These are phyloP conservation scores for Gallinago paraguaiae DNA, from an alignment of 2,113 vertebrate genomes.

Conservation along the genomic window DNA sequence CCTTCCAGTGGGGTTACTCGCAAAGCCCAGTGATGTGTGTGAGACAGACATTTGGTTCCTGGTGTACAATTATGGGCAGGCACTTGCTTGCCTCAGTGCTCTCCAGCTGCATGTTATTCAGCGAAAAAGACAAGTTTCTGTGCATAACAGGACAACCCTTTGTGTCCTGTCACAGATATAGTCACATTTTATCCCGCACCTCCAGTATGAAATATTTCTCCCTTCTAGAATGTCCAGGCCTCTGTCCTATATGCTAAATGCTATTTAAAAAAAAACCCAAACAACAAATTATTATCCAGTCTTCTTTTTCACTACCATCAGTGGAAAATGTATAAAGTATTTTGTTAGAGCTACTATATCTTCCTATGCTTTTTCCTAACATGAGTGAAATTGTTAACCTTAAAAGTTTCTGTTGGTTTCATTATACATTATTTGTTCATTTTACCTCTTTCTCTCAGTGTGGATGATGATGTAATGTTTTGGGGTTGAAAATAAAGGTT, in stretches of 20 bases:
- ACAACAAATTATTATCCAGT: not conserved
- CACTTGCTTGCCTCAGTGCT: not conserved
- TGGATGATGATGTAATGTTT: not conserved
- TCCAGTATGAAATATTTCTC: not conserved
- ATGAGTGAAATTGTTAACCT: not conserved
- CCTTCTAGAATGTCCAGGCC: not conserved
- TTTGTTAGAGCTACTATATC: not conserved
- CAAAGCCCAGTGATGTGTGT: not conserved
- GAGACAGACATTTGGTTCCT: not conserved
- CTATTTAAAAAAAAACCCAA: not conserved
- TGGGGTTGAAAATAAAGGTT: not conserved
- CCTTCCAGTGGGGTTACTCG: not conserved
- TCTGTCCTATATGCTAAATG: not conserved
- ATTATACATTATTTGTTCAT: not conserved
- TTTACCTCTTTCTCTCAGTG: not conserved
- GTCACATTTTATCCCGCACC: not conserved
- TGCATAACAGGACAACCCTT: not conserved
- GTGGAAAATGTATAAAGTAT: not conserved
- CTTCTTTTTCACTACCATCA: not conserved
- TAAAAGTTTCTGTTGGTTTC: not conserved
- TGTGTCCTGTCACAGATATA: not conserved
- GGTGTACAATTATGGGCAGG: not conserved
- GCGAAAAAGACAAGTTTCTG: not conserved
- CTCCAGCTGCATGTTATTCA: not conserved
- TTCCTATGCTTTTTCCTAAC: not conserved